phyloP scores from a whole-genome alignment of 2,888 invertebrate genomes.

The Cataglyphis rosenhaueri region DNA sequence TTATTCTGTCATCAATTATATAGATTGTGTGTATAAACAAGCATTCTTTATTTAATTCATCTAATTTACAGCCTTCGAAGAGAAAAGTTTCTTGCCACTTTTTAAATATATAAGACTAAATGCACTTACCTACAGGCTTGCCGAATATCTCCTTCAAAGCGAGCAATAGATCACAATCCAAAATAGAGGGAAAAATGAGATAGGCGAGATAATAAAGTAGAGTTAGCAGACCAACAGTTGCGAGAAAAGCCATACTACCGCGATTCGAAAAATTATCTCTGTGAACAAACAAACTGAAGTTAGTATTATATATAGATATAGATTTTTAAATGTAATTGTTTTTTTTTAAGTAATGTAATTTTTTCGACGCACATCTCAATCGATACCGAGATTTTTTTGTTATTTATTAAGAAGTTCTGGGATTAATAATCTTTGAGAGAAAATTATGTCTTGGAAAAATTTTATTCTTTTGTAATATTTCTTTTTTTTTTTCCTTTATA shows the following conservation, averaged over 20 bases:
- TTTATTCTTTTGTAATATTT: not conserved
- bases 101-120: not conserved
- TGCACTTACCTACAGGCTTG: slow-evolving; percentile 87
- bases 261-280: not conserved
- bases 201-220: slow-evolving; percentile 86
- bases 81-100: not conserved
- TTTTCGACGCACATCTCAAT: not conserved
- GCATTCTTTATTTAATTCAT: not conserved
- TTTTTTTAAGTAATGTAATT: not conserved
- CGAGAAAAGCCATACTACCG: slow-evolving; percentile 68
- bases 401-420: not conserved
- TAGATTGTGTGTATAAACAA: not conserved
- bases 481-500: not conserved
- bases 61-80: not conserved
- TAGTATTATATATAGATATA: not conserved
- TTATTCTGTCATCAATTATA: not conserved
- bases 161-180: slow-evolving; percentile 88
- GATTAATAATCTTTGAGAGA: not conserved
- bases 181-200: slow-evolving; percentile 86
- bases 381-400: not conserved
- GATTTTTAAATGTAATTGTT: not conserved
- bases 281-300: not conserved
- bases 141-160: slow-evolving; percentile 88
- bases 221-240: slow-evolving; percentile 75
- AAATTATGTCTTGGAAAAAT: not conserved